Evolutionary conservation across 2,888 invertebrate species (phyloP), one percentile per base, ranked within the genome.

Genomic region (Lasiommata megera): DNA sequence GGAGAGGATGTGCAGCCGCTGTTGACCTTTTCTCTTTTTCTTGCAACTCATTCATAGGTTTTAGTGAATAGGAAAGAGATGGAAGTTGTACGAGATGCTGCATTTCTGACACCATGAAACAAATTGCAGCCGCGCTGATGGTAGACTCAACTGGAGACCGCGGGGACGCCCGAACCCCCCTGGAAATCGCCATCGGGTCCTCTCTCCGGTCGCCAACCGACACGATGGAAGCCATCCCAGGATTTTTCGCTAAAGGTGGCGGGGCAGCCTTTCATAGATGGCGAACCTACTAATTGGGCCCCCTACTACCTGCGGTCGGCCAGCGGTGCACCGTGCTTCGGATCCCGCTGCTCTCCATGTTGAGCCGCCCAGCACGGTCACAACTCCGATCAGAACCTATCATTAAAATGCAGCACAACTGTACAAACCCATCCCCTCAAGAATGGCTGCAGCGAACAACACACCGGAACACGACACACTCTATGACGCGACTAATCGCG

Each of bases 141-240:
- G 3, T 9, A 31, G 31, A 8, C 31, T 31, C 9, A 8, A 23
- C 14, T 56, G 60, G 53, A 60, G 56, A 56, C 56, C 28, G 53
- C 58, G 55, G 58, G 56, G 58, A 58, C 54, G 58, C 56, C 61
- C 56, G 54, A 56, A 54, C 58, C 56, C 58, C 56, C 56, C 58
- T 48, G 36, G 48, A 31, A 46, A 51, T 54, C 12, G 53, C 44
- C 55, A 52, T 23, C 46, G 37, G 58, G 41, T 16, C 58, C 56
- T 56, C 48, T 46, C 55, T 36, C 53, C 47, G 58, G 53, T 58
- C 55, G 53, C 58, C 2, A 23, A 23, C 23, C 23, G 23, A 5
- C 23, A 23, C 23, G 23, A 23, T 23, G 23, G 23, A 23, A 5
- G 23, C 23, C 23, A 23, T 23, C 23, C 23, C 23, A 23, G 23